Conservation (phyloP, 2,113 vertebrate species). For the Paraplagusia blochii region DNA sequence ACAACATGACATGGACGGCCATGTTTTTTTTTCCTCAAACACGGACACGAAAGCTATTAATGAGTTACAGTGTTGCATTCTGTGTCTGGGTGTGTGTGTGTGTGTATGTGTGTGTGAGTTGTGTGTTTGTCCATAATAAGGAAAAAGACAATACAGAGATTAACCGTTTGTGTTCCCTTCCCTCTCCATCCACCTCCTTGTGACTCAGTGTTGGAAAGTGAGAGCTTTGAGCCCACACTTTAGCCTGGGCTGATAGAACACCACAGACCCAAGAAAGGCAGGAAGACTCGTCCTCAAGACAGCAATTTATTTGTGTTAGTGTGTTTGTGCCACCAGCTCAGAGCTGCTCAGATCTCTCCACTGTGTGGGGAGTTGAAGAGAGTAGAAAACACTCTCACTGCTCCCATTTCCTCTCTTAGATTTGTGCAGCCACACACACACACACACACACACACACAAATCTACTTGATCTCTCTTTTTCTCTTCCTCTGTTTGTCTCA, state of each 20-base stretch:
- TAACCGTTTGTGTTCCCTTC: slow-evolving; percentile 54
- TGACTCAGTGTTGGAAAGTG: slow-evolving; percentile 48
- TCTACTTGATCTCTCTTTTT: slow-evolving; percentile 35
- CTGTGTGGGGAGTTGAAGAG: slow-evolving; percentile 52
- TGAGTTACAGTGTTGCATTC: slow-evolving; percentile 45
- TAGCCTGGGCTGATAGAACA: slow-evolving; percentile 46
- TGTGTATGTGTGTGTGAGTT: slow-evolving; percentile 28
- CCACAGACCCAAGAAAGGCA: slow-evolving; percentile 53
- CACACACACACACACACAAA: slow-evolving; percentile 23
- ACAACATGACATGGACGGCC: slow-evolving; percentile 42
- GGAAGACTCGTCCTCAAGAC: slow-evolving; percentile 58
- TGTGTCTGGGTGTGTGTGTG: slow-evolving; percentile 16
- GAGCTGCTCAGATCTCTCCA: slow-evolving; percentile 53
- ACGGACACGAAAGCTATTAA: slow-evolving; percentile 57
- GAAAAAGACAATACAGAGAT: slow-evolving; percentile 61
- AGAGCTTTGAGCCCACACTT: slow-evolving; percentile 48
- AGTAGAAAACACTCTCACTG: slow-evolving; percentile 53
- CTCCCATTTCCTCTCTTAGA: slow-evolving; percentile 55
- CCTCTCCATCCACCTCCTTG: slow-evolving; percentile 42
- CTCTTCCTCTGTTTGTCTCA: slow-evolving; percentile 15
- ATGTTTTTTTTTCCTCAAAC: slow-evolving; percentile 69
- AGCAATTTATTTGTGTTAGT: slow-evolving; percentile 62
- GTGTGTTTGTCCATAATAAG: slow-evolving; percentile 59
- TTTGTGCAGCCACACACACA: slow-evolving; percentile 27
- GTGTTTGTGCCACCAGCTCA: slow-evolving; percentile 62